phyloP scores from a whole-genome alignment of 2,113 vertebrate species.

The Ochotona princeps region DNA sequence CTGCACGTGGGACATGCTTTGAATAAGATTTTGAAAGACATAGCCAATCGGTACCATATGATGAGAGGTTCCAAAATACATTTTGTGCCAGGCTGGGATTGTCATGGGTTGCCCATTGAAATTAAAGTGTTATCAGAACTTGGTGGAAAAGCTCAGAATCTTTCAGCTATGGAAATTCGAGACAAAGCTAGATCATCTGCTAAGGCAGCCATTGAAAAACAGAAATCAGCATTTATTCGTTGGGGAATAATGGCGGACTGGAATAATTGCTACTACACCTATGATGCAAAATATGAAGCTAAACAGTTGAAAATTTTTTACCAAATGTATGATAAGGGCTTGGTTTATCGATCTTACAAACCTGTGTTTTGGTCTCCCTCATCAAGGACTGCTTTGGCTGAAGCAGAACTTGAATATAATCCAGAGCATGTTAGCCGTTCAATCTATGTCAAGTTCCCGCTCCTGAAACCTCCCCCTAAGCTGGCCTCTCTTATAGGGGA shows the following conservation, averaged over 20 bases:
- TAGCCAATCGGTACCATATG: constrained; percentile 95
- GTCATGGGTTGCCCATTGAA: constrained; percentile 97
- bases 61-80: constrained; percentile 94
- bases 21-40: constrained; percentile 99
- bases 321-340: constrained; percentile 95
- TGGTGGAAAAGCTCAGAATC: constrained; percentile 83
- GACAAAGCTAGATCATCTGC: constrained; percentile 94
- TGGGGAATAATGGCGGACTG: constrained; percentile 99
- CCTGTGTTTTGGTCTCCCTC: constrained; percentile 99
- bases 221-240: constrained; percentile 93
- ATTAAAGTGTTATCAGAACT: constrained; percentile 93
- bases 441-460: constrained; percentile 92
- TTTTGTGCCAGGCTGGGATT: constrained; percentile 98
- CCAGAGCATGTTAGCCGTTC: constrained; percentile 93
- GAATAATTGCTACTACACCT: constrained; percentile 93
- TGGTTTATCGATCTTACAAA: constrained; percentile 96
- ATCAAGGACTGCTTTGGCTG: constrained; percentile 95
- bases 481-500: constrained; percentile 85
- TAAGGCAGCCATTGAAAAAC: constrained; percentile 91
- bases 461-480: constrained; percentile 88
- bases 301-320: constrained; percentile 93
- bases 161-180: constrained; percentile 93
- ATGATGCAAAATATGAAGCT: constrained; percentile 93
- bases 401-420: constrained; percentile 97
- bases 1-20: constrained; percentile 96